Evolutionary conservation across 2,888 invertebrate genomes (phyloP).

Genomic region (Drosophila hamatofila): DNA sequence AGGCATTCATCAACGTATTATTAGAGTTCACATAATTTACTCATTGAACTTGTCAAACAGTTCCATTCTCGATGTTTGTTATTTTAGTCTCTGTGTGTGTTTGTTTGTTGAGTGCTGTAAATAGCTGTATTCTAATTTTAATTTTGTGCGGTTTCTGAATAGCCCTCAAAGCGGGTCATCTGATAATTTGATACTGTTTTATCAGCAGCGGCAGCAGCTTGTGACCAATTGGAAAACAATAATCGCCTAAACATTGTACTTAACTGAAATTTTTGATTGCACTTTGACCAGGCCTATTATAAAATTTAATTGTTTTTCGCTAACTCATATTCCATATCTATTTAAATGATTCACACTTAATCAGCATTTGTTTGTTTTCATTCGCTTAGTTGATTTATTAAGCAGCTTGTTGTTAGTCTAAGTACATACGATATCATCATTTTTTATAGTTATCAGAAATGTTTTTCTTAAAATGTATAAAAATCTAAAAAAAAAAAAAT

Average conservation of each 20-base stretch:
- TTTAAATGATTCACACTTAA: conserved; percentile 23
- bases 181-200: conserved; percentile 22
- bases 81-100: conserved; percentile 2
- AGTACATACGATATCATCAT: background rate
- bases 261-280: conserved; percentile 26
- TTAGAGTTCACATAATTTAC: conserved; percentile 3
- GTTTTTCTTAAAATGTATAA: background rate
- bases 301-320: background rate
- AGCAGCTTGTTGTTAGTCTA: background rate
- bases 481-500: background rate
- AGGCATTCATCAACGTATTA: conserved; percentile 10
- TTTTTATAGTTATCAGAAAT: background rate
- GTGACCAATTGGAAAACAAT: conserved; percentile 36
- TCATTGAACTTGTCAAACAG: conserved; percentile 17
- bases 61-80: conserved; percentile 18
- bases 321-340: background rate
- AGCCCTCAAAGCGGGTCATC: conserved; percentile 16
- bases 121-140: conserved; percentile 55
- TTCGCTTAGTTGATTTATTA: background rate
- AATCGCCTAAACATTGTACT: conserved; percentile 34
- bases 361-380: conserved; percentile 6
- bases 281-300: conserved; percentile 52
- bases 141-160: conserved; percentile 33
- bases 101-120: conserved; percentile 18
- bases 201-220: conserved; percentile 14